Evolutionary conservation across 2,113 vertebrate species (phyloP), one percentile per base, ranked within the genome.

Genomic region (Lipophrys pholis): DNA sequence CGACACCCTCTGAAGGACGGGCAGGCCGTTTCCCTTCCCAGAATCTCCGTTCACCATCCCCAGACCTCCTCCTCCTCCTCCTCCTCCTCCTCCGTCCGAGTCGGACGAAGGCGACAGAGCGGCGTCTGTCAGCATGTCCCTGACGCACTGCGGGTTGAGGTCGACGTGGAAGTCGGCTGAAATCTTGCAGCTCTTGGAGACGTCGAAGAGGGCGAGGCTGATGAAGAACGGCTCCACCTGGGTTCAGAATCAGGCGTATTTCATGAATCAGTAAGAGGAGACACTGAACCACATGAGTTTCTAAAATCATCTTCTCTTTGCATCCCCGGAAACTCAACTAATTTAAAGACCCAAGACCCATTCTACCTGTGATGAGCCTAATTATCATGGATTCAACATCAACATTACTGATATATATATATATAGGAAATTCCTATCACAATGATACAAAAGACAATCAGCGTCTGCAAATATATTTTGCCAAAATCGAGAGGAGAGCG

Each of bases 221-320:
- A 99, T 92, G 90, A 99, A 99, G 90, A 99, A 99, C 0, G 97
- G 98, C 63, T 99, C 98, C 65, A 99, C 95, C 98, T 99, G 85
- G n/a, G 74, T 85, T n/a, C n/a, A n/a, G n/a, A n/a, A n/a, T n/a
- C n/a, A n/a, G n/a, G n/a, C n/a, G n/a, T n/a, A n/a, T n/a, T n/a
- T n/a, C n/a, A n/a, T n/a, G n/a, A n/a, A n/a, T n/a, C n/a, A n/a
- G 81, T 46, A 6, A 53, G 16, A 6, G 67, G 35, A 87, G 69
- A 46, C n/a, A n/a, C n/a, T n/a, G n/a, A n/a, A n/a, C n/a, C n/a
- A n/a, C n/a, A n/a, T n/a, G n/a, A n/a, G n/a, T n/a, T n/a, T n/a
- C n/a, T n/a, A n/a, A n/a, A n/a, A n/a, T n/a, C n/a, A n/a, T n/a
- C n/a, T n/a, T n/a, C n/a, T n/a, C n/a, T n/a, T n/a, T n/a, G n/a